Percentiles rank a stretch among this genome's conserved stretches.
Evolutionary conservation across 2,113 vertebrate species (phyloP).

Genomic region (Laterallus jamaicensis): DNA sequence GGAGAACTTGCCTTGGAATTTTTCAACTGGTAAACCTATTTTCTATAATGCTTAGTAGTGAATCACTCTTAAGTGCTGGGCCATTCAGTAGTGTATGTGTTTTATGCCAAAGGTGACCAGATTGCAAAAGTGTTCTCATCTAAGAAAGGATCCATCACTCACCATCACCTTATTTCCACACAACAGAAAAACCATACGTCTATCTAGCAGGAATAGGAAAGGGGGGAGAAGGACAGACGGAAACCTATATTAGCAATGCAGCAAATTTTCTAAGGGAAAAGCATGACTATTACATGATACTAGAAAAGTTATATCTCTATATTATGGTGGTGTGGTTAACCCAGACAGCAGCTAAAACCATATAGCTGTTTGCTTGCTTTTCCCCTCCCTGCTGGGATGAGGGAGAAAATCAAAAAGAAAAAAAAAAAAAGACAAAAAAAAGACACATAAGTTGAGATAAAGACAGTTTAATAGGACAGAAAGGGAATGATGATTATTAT

Average conservation of each 20-base stretch:
- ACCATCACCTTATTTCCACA: constrained; percentile 71
- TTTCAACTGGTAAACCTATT: constrained; percentile 69
- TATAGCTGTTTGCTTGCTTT: too few relatives aligned
- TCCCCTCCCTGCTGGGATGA: too few relatives aligned
- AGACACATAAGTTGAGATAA: too few relatives aligned
- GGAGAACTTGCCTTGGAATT: constrained; percentile 69
- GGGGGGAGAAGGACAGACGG: background rate
- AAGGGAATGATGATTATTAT: too few relatives aligned
- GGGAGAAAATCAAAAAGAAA: too few relatives aligned
- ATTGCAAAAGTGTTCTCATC: constrained; percentile 66
- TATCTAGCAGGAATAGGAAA: constrained; percentile 55
- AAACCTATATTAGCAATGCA: constrained; percentile 47
- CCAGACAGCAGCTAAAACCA: too few relatives aligned
- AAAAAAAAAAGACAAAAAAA: too few relatives aligned
- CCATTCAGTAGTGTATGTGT: constrained; percentile 65
- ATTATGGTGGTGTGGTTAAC: background rate
- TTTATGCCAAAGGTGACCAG: constrained; percentile 74
- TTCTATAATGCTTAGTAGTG: constrained; percentile 69
- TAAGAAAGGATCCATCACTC: constrained; percentile 64
- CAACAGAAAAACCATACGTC: constrained; percentile 52
- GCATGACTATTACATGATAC: constrained; percentile 49
- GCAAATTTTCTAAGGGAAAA: constrained; percentile 62
- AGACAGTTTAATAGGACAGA: too few relatives aligned
- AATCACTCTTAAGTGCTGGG: constrained; percentile 71
- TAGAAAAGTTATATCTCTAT: constrained; percentile 33